These are phyloP conservation scores for Plutella xylostella DNA, from an alignment of 2,888 invertebrate species.

Conservation along the genomic window DNA sequence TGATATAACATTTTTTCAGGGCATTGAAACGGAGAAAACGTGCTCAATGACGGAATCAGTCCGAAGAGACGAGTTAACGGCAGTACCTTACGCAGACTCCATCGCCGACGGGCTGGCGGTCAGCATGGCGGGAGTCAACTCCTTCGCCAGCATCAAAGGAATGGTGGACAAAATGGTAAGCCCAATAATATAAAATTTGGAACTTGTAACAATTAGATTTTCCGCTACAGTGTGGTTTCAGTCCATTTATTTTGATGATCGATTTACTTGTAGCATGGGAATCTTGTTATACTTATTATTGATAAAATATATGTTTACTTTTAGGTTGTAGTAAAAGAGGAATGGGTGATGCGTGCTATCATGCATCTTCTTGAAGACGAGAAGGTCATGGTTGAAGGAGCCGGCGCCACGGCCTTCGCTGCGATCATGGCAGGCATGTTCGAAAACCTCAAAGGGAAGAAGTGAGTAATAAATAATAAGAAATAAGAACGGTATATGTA, in stretches of 20 bases:
- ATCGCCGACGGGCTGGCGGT: slow-evolving; percentile 83
- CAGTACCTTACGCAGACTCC: slow-evolving; percentile 74
- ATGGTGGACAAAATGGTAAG: slow-evolving; percentile 56
- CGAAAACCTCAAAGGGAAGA: slow-evolving; percentile 86
- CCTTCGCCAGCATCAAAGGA: slow-evolving; percentile 46
- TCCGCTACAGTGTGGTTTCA: too few relatives aligned
- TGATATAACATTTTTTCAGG: slow-evolving; percentile 27
- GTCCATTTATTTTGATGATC: too few relatives aligned
- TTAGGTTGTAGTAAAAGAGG: slow-evolving; percentile 85
- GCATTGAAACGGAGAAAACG: slow-evolving; percentile 49
- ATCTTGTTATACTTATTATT: too few relatives aligned
- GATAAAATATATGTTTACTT: background rate
- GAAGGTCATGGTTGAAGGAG: slow-evolving; percentile 90
- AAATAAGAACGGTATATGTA: too few relatives aligned
- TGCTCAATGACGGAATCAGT: slow-evolving; percentile 50
- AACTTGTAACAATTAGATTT: too few relatives aligned
- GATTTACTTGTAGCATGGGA: too few relatives aligned
- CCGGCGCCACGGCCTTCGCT: slow-evolving; percentile 84
- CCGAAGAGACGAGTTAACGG: slow-evolving; percentile 78
- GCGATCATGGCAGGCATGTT: slow-evolving; percentile 83
- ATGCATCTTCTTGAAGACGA: slow-evolving; percentile 83
- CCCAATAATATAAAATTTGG: too few relatives aligned
- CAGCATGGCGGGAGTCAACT: slow-evolving; percentile 48
- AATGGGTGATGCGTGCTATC: slow-evolving; percentile 86
- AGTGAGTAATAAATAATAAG: slow-evolving; percentile 71